Percentiles rank a stretch among this genome's conserved stretches.
These are phyloP conservation scores for Noctua janthe DNA, from an alignment of 2,888 invertebrate species.

Conservation along the genomic window DNA sequence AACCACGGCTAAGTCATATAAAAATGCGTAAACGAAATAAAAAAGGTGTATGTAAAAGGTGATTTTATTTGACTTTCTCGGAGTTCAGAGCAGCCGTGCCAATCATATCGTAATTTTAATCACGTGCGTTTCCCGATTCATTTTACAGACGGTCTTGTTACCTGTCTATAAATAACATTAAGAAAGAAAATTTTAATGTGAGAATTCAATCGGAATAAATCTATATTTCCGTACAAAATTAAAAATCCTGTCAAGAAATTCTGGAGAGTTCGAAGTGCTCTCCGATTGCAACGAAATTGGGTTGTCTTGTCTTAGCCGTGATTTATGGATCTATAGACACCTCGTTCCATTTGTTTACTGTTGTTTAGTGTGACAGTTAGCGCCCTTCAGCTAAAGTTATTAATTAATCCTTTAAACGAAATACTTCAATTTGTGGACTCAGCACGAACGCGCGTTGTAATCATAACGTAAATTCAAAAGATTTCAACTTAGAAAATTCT, in stretches of 20 bases:
- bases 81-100: neutral
- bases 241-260: neutral
- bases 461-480: neutral
- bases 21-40: constrained; percentile 6
- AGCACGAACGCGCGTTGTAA: neutral
- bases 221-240: neutral
- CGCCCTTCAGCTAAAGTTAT: neutral
- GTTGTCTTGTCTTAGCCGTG: neutral
- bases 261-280: neutral
- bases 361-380: neutral
- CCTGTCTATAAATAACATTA: neutral
- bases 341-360: neutral
- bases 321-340: constrained; percentile 2
- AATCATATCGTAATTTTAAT: constrained; percentile 15
- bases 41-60: constrained; percentile 5
- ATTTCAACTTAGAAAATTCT: neutral
- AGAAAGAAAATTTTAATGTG: neutral
- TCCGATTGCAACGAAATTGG: constrained; percentile 16
- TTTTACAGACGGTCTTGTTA: neutral
- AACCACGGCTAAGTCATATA: neutral
- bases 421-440: neutral
- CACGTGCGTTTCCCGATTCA: neutral
- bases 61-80: constrained; percentile 5
- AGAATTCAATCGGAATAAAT: neutral
- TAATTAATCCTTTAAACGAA: neutral